Conservation (phyloP, 2,113 vertebrate genomes). For the human region DNA sequence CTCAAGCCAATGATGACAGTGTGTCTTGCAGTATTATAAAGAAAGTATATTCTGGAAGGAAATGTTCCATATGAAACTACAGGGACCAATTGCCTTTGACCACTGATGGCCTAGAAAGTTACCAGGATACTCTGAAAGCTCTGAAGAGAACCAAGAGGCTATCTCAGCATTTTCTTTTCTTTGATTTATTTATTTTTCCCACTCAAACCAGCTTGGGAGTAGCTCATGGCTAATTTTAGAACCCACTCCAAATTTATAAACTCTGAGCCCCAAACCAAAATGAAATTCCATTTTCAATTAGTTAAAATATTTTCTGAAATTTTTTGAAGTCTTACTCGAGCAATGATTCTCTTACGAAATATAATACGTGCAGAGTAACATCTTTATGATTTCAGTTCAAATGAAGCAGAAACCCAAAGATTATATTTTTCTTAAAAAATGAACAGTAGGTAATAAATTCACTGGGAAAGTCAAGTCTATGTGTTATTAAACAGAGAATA, state of each 20-base stretch:
- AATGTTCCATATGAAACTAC: not conserved
- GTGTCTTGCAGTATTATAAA: not conserved
- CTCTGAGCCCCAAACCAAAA: not conserved
- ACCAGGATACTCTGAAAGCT: not conserved
- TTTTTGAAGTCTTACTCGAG: not conserved
- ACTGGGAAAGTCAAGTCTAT: not conserved
- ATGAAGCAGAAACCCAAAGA: not conserved
- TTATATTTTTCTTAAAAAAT: not conserved
- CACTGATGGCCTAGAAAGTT: not conserved
- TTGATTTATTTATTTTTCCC: not conserved
- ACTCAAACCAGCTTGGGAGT: not conserved
- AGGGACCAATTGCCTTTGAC: not conserved
- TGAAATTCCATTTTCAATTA: not conserved
- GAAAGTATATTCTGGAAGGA: not conserved
- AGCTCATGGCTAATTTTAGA: not conserved
- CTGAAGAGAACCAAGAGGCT: not conserved
- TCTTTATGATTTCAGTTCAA: not conserved
- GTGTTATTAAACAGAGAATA: conserved; percentile 51
- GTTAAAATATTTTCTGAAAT: not conserved
- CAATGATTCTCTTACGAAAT: not conserved
- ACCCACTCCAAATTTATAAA: not conserved
- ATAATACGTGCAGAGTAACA: not conserved
- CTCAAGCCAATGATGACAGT: not conserved
- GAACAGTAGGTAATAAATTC: not conserved
- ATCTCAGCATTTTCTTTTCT: not conserved